Evolutionary conservation across 2,888 invertebrate species (phyloP).

Genomic region (Callimorpha dominula): DNA sequence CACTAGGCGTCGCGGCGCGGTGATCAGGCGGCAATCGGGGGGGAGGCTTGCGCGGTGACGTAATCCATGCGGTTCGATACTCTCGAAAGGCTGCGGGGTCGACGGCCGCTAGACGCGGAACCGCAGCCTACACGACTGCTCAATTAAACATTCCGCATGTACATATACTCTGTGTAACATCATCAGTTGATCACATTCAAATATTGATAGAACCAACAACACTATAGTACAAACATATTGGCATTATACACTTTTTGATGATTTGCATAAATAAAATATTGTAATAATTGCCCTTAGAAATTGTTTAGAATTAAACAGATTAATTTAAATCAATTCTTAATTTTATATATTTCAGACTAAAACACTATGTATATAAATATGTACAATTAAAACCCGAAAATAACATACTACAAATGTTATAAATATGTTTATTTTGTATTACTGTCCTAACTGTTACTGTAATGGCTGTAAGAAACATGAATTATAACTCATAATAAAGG

Average conservation of each 20-base stretch:
- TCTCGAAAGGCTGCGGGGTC: constrained; percentile 82
- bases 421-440: background rate
- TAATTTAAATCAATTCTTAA: background rate
- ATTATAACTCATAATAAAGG: constrained; percentile 32
- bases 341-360: background rate
- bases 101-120: constrained; percentile 84
- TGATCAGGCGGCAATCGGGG: constrained; percentile 52
- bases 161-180: constrained; percentile 58
- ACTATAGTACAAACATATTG: constrained; percentile 19
- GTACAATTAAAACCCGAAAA: background rate
- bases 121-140: constrained; percentile 79
- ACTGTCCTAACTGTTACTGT: constrained; percentile 38
- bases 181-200: constrained; percentile 40
- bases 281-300: background rate
- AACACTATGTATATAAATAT: background rate
- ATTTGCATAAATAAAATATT: background rate
- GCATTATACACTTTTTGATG: background rate
- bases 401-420: background rate
- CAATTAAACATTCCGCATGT: constrained; percentile 82
- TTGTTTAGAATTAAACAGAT: background rate
- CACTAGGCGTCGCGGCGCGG: constrained; percentile 54
- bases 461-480: constrained; percentile 41
- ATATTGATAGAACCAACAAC: constrained; percentile 36
- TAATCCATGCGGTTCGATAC: constrained; percentile 80
- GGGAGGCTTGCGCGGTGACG: constrained; percentile 79